A percentile compares a stretch with the other conserved stretches of the same genome.
Evolutionary conservation across 2,888 invertebrate species (phyloP).

Genomic region (Hydraecia micacea): DNA sequence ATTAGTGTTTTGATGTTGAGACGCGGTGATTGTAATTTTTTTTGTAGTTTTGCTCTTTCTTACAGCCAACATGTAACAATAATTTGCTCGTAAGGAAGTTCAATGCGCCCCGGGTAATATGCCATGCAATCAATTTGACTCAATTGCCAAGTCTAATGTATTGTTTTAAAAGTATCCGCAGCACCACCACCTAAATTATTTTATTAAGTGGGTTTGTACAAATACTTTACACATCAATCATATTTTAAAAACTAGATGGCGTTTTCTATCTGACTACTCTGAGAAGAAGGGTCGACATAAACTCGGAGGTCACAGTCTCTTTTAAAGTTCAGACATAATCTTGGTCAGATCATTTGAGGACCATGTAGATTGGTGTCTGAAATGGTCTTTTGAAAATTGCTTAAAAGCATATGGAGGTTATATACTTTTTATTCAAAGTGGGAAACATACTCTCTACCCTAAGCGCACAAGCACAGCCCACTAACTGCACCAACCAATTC

Average conservation of each 20-base stretch:
- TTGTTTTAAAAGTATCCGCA: not conserved
- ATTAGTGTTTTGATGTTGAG: slow-evolving; percentile 15
- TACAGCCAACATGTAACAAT: not conserved
- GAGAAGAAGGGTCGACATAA: too few species aligned
- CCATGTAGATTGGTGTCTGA: too few species aligned
- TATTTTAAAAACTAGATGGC: too few species aligned
- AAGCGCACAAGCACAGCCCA: not conserved
- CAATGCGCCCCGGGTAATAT: not conserved
- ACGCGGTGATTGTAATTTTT: not conserved
- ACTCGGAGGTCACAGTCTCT: too few species aligned
- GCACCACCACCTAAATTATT: not conserved
- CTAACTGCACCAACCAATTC: not conserved
- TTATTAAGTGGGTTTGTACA: too few species aligned
- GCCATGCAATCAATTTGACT: not conserved
- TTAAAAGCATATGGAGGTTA: not conserved
- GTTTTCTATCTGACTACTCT: too few species aligned
- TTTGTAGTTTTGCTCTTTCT: not conserved
- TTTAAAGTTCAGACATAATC: too few species aligned
- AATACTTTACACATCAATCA: too few species aligned
- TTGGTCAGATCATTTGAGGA: too few species aligned
- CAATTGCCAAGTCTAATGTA: not conserved
- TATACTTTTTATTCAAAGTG: not conserved
- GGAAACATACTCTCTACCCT: too few species aligned
- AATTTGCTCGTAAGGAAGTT: not conserved
- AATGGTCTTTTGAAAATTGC: too few species aligned